Evolutionary conservation across 1,140 invertebrate species (phyloP).

Genomic region (Diachasma alloeum): DNA sequence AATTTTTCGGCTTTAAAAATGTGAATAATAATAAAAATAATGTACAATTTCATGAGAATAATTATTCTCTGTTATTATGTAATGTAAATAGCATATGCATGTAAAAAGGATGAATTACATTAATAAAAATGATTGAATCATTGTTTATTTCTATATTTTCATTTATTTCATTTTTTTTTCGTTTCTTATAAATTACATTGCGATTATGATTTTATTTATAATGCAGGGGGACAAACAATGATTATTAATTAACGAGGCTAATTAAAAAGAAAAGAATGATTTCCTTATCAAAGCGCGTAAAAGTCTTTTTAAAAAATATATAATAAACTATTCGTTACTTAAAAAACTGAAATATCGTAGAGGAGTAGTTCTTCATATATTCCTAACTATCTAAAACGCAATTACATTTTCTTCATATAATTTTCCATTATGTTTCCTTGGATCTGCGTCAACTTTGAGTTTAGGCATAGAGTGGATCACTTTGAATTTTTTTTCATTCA

Average conservation of each 20-base stretch:
- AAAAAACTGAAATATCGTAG: neutral
- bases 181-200: conserved; percentile 7
- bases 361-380: neutral
- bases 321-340: conserved; percentile 9
- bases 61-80: too few relatives aligned
- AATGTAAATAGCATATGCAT: too few relatives aligned
- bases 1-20: too few relatives aligned
- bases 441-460: neutral
- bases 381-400: conserved; percentile 7
- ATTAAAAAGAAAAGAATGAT: conserved; percentile 2
- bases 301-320: conserved; percentile 10
- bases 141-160: conserved; percentile 2
- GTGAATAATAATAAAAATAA: too few relatives aligned
- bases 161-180: conserved; percentile 3
- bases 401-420: neutral
- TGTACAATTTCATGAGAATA: too few relatives aligned
- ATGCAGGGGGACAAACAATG: conserved; percentile 1
- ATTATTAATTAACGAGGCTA: conserved; percentile 3
- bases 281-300: neutral
- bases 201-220: conserved; percentile 12
- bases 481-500: neutral
- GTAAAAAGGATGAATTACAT: too few relatives aligned
- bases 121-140: too few relatives aligned
- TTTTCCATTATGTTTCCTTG: neutral
- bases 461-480: neutral